Base-by-base conservation (phyloP, 1,140 invertebrate genomes). In the Drosophila mauritiana region DNA sequence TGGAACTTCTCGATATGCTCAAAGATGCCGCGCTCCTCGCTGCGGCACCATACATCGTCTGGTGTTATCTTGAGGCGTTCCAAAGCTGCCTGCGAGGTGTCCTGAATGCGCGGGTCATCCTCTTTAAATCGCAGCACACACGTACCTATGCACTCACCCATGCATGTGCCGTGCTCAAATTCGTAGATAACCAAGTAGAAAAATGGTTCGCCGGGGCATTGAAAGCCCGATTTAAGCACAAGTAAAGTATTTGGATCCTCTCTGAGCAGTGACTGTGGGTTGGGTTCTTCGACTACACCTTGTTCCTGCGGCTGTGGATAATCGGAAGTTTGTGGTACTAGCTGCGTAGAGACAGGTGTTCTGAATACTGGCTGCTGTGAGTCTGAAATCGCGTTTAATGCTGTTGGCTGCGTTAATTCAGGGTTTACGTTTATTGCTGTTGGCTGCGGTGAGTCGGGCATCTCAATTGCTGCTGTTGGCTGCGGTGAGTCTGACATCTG, bases 171-270 rank as follows among this genome's bases (percentile, higher is more conserved):
- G 3, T 51, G 48, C 7, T 51, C 48, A 34, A 51, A 51, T 12
- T 77, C 63, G 43, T 74, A 78, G 46, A 80, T 54, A 2, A 56
- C 53, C 8, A 83, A 12, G 31, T 67, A 80, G 22, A 74, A 78
- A 36, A 61, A 20, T 2, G 43, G 20, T 3, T 27, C 64, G 20
- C 6, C 15, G 0, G 5, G 0, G 10, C 10, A 22, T 12, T 8
- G 27, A 17, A 51, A 80, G 4, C 45, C 55, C 20, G 69, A 12
- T 4, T 43, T 27, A 0, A 80, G 42, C n/a, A 54, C 13, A 1
- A 83, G 36, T 12, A 34, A 13, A 25, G 31, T 4, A 15, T 34
- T 20, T 0, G 48, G 27, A 31, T 49, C 13, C 3, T 48, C 45
- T 8, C 8, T 6, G 0, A n/a, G 13, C 6, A 5, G 6, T n/a